Base-by-base conservation (phyloP, 2,113 vertebrate species). In the Apodemus sylvaticus region DNA sequence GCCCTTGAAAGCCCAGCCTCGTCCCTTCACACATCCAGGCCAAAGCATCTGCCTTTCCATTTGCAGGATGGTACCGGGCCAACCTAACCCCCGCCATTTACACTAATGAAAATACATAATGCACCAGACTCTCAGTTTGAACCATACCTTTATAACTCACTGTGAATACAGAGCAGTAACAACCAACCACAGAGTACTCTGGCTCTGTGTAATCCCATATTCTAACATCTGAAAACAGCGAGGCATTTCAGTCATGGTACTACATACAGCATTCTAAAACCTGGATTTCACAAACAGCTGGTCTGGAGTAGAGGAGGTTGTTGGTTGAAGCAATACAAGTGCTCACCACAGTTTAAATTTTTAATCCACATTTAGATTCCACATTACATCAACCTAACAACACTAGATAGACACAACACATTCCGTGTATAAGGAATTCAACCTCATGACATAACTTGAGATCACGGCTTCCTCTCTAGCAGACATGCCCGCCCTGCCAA, bases 211-310 rank as follows among this genome's bases (percentile, higher is more conserved):
- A 81, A 91, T 71, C 58, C 62, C 76, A 62, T 93, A 45, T 95
- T 88, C 92, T 86, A 76, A 70, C 62, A 87, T 82, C 77, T 62
- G 89, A 95, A 90, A 82, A 66, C 1, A 86, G 83, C 66, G 77
- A 31, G 94, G 62, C 66, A 58, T 90, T n/a, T 79, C 73, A 90
- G 39, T 81, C 10, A n/a, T 90, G 68, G 16, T 48, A 79, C 64
- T 48, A 81, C 90, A 95, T 42, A 73, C 90, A 96, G 68, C n/a
- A 76, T 73, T 93, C 83, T 92, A 93, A 93, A 93, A 86, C 66
- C 36, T 14, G 62, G 79, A 5, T 90, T 93, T 96, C 70, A 94
- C 79, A 77, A 91, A 96, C 53, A 77, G 74, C 58, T 89, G 45
- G 53, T 91, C 77, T 48, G 58, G 22, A n/a, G 22, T 39, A 93